phyloP scores from a whole-genome alignment of 2,113 vertebrate species.

The Oncorhynchus tshawytscha region DNA sequence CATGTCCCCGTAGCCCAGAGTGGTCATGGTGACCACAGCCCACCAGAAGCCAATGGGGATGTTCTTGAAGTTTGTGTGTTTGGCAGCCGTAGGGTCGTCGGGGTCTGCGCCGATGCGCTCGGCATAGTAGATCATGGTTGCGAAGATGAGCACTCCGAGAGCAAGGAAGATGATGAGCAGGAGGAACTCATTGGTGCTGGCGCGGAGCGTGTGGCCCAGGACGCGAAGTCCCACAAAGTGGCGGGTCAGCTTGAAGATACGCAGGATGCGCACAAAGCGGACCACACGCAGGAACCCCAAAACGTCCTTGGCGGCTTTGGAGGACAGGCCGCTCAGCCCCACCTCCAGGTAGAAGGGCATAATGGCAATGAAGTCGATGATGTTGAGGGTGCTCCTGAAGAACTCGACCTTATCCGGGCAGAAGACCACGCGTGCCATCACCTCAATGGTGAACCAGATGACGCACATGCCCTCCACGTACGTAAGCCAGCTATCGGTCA shows the following conservation, averaged over 20 bases:
- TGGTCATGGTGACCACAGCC: constrained; percentile 97
- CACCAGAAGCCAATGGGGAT: constrained; percentile 98
- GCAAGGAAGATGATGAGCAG: constrained; percentile 95
- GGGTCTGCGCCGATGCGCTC: constrained; percentile 90
- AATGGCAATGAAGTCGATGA: constrained; percentile 96
- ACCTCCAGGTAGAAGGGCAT: constrained; percentile 94
- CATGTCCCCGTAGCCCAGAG: constrained; percentile 94
- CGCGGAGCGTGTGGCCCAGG: constrained; percentile 87
- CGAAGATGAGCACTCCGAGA: constrained; percentile 91
- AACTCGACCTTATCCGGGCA: constrained; percentile 93
- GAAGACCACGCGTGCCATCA: constrained; percentile 89
- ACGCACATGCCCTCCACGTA: constrained; percentile 97
- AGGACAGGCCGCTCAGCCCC: constrained; percentile 84
- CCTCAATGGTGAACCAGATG: constrained; percentile 97
- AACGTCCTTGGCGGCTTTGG: constrained; percentile 95
- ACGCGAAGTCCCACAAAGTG: constrained; percentile 92
- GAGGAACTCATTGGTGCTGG: constrained; percentile 96
- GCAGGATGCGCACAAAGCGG: constrained; percentile 89
- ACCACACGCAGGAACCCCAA: constrained; percentile 91
- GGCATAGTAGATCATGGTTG: constrained; percentile 97
- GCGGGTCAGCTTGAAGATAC: constrained; percentile 94
- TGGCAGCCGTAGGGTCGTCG: constrained; percentile 84
- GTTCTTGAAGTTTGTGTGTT: constrained; percentile 92
- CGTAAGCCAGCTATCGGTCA: constrained; percentile 91
- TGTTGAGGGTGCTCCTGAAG: constrained; percentile 91